phyloP scores from a whole-genome alignment of 1,140 invertebrate genomes.

The Orius laevigatus region DNA sequence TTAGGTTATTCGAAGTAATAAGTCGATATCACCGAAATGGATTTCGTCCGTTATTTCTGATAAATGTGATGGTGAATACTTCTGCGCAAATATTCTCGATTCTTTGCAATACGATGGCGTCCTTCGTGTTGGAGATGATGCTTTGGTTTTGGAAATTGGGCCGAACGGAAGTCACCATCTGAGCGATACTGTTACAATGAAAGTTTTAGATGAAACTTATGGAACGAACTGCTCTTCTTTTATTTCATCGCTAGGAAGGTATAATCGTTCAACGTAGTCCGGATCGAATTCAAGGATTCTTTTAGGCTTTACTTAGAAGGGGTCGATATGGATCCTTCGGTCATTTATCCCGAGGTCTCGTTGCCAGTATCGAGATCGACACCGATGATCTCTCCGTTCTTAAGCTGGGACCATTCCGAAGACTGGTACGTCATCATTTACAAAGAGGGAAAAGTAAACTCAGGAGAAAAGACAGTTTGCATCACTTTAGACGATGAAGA shows the following conservation, averaged over 20 bases:
- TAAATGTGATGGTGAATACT: neutral
- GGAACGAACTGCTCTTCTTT: neutral
- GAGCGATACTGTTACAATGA: neutral
- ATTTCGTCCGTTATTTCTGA: no score
- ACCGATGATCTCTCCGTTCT: constrained; percentile 53
- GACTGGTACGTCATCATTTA: constrained; percentile 46
- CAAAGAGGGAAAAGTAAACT: constrained; percentile 41
- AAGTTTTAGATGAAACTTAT: neutral
- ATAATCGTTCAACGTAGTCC: neutral
- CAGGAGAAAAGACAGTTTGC: constrained; percentile 41
- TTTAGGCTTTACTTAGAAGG: constrained; percentile 21
- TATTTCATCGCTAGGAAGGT: neutral
- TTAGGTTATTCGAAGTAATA: no score
- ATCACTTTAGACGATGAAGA: constrained; percentile 47
- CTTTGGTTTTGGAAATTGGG: neutral
- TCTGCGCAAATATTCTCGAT: neutral
- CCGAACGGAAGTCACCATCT: neutral
- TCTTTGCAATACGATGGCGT: neutral
- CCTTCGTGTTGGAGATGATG: neutral
- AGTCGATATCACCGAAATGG: no score
- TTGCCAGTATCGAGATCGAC: constrained; percentile 67
- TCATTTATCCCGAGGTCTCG: constrained; percentile 43
- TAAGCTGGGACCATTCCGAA: constrained; percentile 82
- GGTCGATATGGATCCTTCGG: constrained; percentile 21
- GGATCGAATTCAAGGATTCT: constrained; percentile 7